Percentiles rank a stretch among this genome's conserved stretches.
phyloP scores from a whole-genome alignment of 2,888 invertebrate species.

The Himalopsyche anomala region DNA sequence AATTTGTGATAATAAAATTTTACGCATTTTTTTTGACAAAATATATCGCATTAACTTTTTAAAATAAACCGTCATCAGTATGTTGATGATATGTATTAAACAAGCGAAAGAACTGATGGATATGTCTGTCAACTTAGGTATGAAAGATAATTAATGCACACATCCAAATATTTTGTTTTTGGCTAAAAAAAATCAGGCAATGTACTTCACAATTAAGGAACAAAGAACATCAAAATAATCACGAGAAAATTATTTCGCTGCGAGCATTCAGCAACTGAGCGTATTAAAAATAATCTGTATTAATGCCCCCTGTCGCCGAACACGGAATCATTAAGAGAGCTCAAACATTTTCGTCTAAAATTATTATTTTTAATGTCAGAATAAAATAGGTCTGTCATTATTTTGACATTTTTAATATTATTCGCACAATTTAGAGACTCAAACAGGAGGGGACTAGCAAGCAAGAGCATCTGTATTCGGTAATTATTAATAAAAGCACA shows the following conservation, averaged over 20 bases:
- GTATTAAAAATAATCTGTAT: slow-evolving; percentile 22
- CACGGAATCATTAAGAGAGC: neutral
- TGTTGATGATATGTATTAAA: no score
- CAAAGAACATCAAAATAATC: neutral
- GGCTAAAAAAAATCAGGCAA: neutral
- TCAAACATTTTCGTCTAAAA: neutral
- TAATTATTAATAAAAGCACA: no score
- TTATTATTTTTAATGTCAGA: slow-evolving; percentile 5
- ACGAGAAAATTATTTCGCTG: neutral
- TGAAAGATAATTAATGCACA: no score
- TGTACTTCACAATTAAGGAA: neutral
- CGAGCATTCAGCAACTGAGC: neutral
- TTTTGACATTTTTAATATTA: neutral
- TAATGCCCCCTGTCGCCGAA: neutral
- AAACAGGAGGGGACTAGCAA: neutral
- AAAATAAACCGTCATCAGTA: no score
- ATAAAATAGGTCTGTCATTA: neutral
- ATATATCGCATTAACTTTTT: no score
- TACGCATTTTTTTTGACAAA: no score
- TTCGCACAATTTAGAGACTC: neutral
- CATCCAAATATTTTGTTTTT: neutral
- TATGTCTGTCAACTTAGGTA: no score
- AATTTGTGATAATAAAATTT: no score
- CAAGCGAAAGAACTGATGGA: no score
- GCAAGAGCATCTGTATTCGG: neutral